phyloP scores from a whole-genome alignment of 2,797 vertebrate genomes.

The Alauda arvensis region DNA sequence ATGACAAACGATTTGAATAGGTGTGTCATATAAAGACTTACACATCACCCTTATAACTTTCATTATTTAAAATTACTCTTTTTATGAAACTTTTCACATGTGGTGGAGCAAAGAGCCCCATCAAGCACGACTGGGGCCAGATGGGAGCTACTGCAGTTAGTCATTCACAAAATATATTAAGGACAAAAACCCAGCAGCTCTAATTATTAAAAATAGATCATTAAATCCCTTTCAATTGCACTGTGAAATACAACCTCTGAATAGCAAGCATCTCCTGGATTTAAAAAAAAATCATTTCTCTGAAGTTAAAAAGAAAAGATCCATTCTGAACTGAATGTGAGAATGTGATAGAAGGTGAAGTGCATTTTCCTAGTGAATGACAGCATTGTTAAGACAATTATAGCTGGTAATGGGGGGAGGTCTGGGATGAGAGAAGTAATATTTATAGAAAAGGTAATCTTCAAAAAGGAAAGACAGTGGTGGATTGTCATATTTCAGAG shows the following conservation, averaged over 20 bases:
- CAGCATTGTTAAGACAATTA: constrained; percentile 16
- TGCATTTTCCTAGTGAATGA: constrained; percentile 20
- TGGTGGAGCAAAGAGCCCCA: neutral
- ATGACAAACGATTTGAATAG: neutral
- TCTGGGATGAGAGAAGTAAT: neutral
- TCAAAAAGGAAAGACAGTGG: neutral
- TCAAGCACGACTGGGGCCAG: neutral
- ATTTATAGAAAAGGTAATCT: constrained; percentile 4
- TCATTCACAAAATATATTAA: constrained; percentile 43
- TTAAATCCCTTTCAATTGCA: constrained; percentile 34
- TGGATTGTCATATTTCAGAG: neutral
- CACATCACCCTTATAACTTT: neutral
- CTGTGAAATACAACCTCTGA: constrained; percentile 26
- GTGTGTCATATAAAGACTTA: neutral
- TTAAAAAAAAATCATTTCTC: neutral
- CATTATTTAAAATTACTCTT: constrained; percentile 2
- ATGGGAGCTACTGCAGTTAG: constrained; percentile 25
- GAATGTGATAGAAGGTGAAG: constrained; percentile 21
- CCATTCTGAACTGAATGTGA: neutral
- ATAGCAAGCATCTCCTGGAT: neutral
- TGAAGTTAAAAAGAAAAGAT: neutral
- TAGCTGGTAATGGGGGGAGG: neutral
- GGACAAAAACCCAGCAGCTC: neutral
- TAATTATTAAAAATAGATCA: constrained; percentile 53
- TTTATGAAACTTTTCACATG: constrained; percentile 13